These are phyloP conservation scores for Bombycilla garrulus DNA, from an alignment of 2,113 vertebrate genomes.

Conservation along the genomic window DNA sequence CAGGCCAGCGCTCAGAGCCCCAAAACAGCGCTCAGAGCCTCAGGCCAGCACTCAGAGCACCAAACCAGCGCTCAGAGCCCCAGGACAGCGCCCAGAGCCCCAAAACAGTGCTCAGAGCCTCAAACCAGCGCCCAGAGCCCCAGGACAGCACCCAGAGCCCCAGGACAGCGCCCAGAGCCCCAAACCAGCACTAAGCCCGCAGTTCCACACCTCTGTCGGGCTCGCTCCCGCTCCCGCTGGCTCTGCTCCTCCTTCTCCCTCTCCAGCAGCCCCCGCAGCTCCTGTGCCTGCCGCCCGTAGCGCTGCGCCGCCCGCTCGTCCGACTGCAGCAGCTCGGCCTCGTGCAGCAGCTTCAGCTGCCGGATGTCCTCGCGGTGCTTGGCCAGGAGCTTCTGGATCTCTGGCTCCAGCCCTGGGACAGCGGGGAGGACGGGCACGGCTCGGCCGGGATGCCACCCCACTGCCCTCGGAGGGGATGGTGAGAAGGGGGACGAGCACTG, in stretches of 20 bases:
- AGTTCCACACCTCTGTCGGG: slow-evolving; percentile 76
- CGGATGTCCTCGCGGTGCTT: slow-evolving; percentile 91
- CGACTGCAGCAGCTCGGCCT: slow-evolving; percentile 85
- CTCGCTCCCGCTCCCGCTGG: slow-evolving; percentile 82
- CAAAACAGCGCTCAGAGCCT: too few species aligned
- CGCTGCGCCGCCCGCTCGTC: slow-evolving; percentile 82
- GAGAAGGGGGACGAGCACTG: not conserved
- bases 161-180: too few species aligned
- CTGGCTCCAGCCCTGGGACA: slow-evolving; percentile 87
- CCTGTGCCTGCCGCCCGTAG: slow-evolving; percentile 79
- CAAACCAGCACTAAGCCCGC: fast-evolving
- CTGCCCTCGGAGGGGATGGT: not conserved
- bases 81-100: too few species aligned
- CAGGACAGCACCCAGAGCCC: too few species aligned
- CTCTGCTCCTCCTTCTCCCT: slow-evolving; percentile 83
- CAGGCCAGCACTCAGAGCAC: too few species aligned
- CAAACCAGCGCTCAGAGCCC: too few species aligned
- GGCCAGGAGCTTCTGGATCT: slow-evolving; percentile 92
- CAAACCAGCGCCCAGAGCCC: too few species aligned
- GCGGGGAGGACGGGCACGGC: fast-evolving
- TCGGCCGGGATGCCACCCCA: fast-evolving
- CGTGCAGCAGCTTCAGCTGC: slow-evolving; percentile 85
- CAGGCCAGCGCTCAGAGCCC: too few species aligned
- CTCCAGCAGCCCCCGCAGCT: slow-evolving; percentile 84
- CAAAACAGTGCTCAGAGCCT: too few species aligned